Percentiles rank a stretch among this genome's conserved stretches.
These are phyloP conservation scores for Pharmacophagus antenor DNA, from an alignment of 2,888 invertebrate species.

Conservation along the genomic window DNA sequence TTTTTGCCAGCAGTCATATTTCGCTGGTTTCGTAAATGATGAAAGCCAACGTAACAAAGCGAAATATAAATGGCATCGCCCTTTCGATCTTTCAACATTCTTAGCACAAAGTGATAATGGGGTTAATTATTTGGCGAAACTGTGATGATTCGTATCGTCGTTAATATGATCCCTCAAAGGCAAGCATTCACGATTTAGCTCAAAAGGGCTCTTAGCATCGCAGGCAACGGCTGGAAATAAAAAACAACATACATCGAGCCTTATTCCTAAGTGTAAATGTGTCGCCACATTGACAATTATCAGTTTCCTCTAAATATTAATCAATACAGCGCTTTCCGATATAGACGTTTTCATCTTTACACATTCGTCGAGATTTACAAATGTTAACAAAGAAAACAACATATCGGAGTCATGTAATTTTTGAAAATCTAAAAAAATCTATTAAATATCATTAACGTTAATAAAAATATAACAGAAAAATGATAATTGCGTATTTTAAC, in stretches of 20 bases:
- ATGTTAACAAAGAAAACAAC: not conserved
- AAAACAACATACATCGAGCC: slow-evolving; percentile 81
- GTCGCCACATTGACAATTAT: slow-evolving; percentile 55
- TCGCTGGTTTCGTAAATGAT: slow-evolving; percentile 65
- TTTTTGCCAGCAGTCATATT: slow-evolving; percentile 70
- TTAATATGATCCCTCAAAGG: slow-evolving; percentile 81
- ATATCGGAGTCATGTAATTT: not conserved
- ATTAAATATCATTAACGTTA: not conserved
- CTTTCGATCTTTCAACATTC: slow-evolving; percentile 55
- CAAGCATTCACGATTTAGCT: slow-evolving; percentile 81
- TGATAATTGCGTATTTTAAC: slow-evolving; percentile 56
- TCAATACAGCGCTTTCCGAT: too few relatives aligned
- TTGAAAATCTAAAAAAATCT: not conserved
- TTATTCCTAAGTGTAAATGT: slow-evolving; percentile 73
- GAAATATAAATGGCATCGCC: slow-evolving; percentile 47
- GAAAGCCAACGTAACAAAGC: slow-evolving; percentile 73
- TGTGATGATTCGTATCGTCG: slow-evolving; percentile 78
- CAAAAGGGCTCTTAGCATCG: slow-evolving; percentile 81
- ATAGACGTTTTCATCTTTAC: not conserved
- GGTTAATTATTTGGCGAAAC: slow-evolving; percentile 75
- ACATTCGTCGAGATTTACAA: too few relatives aligned
- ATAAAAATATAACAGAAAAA: slow-evolving; percentile 42
- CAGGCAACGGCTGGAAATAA: slow-evolving; percentile 82
- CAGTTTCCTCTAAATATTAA: slow-evolving; percentile 43
- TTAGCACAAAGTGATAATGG: slow-evolving; percentile 77